A percentile compares a stretch with the other conserved stretches of the same genome.
phyloP scores from a whole-genome alignment of 2,797 vertebrate genomes.

The Rhinogobio ventralis region DNA sequence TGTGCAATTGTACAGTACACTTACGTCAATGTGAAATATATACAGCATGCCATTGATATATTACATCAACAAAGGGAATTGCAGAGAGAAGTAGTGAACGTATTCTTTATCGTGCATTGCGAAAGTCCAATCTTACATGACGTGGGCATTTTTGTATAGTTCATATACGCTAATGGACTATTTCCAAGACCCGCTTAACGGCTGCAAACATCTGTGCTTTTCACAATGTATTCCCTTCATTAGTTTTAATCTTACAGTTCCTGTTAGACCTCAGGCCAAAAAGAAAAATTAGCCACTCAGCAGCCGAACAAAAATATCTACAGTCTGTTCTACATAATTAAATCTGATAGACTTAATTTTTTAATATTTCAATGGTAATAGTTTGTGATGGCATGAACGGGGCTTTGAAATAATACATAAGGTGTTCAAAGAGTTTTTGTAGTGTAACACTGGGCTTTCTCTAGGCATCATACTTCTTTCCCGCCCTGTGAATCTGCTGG shows the following conservation, averaged over 20 bases:
- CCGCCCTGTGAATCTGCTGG: conserved; percentile 95
- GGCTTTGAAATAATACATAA: conserved; percentile 18
- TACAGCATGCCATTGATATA: conserved; percentile 47
- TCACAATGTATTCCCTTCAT: conserved; percentile 2
- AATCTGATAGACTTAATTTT: conserved; percentile 12
- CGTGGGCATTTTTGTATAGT: background rate
- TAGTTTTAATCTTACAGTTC: conserved; percentile 15
- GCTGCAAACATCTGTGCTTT: background rate
- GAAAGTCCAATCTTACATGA: background rate
- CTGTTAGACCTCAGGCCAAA: conserved; percentile 27
- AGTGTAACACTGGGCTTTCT: conserved; percentile 4
- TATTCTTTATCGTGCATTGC: background rate
- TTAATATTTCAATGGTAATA: conserved; percentile 12
- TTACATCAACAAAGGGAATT: conserved; percentile 21
- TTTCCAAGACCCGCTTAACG: background rate
- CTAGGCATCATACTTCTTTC: conserved; percentile 96
- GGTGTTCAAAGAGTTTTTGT: conserved; percentile 18
- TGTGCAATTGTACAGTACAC: conserved; percentile 17
- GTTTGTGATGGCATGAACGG: background rate
- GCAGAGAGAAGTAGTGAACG: background rate
- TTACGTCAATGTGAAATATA: conserved; percentile 29
- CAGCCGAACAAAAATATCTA: conserved; percentile 28
- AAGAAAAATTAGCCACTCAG: background rate
- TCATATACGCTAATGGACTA: background rate
- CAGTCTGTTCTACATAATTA: conserved; percentile 20